These are phyloP conservation scores for Sminthurides aquaticus DNA, from an alignment of 2,888 invertebrate genomes.

Conservation along the genomic window DNA sequence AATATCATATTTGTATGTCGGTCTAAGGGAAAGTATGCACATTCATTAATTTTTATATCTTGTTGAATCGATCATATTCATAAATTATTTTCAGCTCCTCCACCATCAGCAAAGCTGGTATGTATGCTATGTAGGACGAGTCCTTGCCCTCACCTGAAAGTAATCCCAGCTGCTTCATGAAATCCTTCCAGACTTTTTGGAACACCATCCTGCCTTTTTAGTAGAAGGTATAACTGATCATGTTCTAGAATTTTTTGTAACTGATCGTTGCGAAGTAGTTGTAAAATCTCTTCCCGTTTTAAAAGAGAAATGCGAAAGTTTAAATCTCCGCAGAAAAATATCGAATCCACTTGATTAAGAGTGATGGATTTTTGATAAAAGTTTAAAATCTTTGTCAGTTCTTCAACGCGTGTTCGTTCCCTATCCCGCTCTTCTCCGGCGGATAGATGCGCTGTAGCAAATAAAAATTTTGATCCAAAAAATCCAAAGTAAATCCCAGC, in stretches of 20 bases:
- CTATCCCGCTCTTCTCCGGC: slow-evolving; percentile 50
- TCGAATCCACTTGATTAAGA: slow-evolving; percentile 63
- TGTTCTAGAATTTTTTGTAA: slow-evolving; percentile 28
- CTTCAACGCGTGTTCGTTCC: slow-evolving; percentile 37
- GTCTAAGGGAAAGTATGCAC: slow-evolving; percentile 48
- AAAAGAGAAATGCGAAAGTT: slow-evolving; percentile 63
- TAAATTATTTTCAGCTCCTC: too few relatives aligned
- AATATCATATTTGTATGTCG: slow-evolving; percentile 93
- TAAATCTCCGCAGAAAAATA: slow-evolving; percentile 93
- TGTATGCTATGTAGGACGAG: too few relatives aligned
- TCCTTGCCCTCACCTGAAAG: slow-evolving; percentile 40
- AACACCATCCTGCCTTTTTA: slow-evolving; percentile 26
- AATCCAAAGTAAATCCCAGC: slow-evolving; percentile 85
- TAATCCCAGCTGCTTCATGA: slow-evolving; percentile 40
- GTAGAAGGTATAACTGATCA: slow-evolving; percentile 36
- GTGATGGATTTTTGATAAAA: slow-evolving; percentile 16
- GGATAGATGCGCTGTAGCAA: slow-evolving; percentile 90
- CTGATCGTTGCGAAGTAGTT: slow-evolving; percentile 32
- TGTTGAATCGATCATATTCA: too few relatives aligned
- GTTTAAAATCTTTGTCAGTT: slow-evolving; percentile 33
- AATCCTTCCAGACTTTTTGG: slow-evolving; percentile 35
- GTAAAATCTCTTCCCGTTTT: slow-evolving; percentile 32
- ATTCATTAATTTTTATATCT: too few relatives aligned
- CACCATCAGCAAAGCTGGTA: too few relatives aligned
- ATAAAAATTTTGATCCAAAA: slow-evolving; percentile 90